A percentile compares a stretch with the other conserved stretches of the same genome.
Conservation (phyloP, 2,888 invertebrate species). For the Deilephila porcellus region DNA sequence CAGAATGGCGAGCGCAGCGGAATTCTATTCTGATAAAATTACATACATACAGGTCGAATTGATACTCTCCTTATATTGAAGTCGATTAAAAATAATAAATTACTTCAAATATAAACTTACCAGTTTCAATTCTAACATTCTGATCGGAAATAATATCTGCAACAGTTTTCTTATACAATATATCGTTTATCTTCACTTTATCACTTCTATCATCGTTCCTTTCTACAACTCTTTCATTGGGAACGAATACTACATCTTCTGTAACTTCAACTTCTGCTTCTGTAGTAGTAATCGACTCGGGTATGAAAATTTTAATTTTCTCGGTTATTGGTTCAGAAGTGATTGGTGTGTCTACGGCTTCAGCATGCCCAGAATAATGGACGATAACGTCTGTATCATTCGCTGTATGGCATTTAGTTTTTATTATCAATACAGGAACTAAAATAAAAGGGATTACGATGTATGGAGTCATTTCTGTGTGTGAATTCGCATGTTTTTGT, state of each 20-base stretch:
- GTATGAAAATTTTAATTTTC: not conserved
- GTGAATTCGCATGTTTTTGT: not conserved
- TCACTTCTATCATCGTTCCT: conserved; percentile 45
- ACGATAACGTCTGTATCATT: conserved; percentile 55
- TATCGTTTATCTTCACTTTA: conserved; percentile 42
- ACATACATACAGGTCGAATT: too few species aligned
- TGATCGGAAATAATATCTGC: conserved; percentile 47
- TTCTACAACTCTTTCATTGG: conserved; percentile 50
- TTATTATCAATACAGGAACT: conserved; percentile 41
- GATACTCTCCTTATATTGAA: too few species aligned
- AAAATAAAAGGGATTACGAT: conserved; percentile 36
- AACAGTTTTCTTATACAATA: conserved; percentile 43
- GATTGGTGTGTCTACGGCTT: conserved; percentile 36
- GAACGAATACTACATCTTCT: conserved; percentile 61
- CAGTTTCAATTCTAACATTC: conserved; percentile 46
- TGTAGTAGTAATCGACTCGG: conserved; percentile 30
- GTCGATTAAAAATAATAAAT: too few species aligned
- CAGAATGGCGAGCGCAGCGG: too few species aligned
- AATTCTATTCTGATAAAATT: too few species aligned
- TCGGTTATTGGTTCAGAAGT: not conserved
- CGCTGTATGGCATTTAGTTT: conserved; percentile 37
- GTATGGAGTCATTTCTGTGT: conserved; percentile 33
- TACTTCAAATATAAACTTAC: conserved; percentile 43
- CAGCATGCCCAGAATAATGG: conserved; percentile 56
- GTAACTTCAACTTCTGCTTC: conserved; percentile 33